These are phyloP conservation scores for Bubo scandiacus DNA, from an alignment of 2,113 vertebrate species.

Conservation along the genomic window DNA sequence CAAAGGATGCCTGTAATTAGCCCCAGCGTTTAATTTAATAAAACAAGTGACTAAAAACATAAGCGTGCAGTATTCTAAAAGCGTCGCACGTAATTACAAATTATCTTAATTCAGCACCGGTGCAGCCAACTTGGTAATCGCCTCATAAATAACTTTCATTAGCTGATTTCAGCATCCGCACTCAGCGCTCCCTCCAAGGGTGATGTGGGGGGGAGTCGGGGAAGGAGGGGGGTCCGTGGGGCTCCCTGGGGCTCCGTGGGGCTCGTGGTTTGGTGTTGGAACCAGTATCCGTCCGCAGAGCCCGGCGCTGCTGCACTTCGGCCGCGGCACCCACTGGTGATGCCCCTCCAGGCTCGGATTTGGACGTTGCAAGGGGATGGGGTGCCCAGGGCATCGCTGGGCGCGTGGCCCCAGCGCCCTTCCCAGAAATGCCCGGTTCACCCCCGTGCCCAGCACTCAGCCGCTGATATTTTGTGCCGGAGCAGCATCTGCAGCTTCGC, in stretches of 20 bases:
- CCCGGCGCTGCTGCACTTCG: too few relatives aligned
- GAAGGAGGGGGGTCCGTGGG: background rate
- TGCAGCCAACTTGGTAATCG: background rate
- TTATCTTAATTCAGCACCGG: background rate
- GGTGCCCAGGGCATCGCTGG: background rate
- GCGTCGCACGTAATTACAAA: background rate
- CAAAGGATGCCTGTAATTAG: background rate
- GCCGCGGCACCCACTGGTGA: accelerated
- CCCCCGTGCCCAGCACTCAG: background rate
- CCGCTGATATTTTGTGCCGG: background rate
- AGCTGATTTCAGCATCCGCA: background rate
- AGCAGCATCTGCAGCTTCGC: background rate
- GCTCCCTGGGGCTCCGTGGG: background rate
- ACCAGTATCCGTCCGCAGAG: too few relatives aligned
- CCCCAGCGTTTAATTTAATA: background rate
- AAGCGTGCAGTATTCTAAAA: background rate
- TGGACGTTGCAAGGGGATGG: too few relatives aligned
- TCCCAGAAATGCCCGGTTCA: background rate
- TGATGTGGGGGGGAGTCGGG: background rate
- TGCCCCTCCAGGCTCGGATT: background rate
- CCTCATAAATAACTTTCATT: background rate
- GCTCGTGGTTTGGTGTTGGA: background rate
- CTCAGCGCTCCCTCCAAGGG: accelerated
- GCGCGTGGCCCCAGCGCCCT: background rate
- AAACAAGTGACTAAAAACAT: background rate